Evolutionary conservation across 2,888 invertebrate species (phyloP).

Genomic region (Selenia dentaria): DNA sequence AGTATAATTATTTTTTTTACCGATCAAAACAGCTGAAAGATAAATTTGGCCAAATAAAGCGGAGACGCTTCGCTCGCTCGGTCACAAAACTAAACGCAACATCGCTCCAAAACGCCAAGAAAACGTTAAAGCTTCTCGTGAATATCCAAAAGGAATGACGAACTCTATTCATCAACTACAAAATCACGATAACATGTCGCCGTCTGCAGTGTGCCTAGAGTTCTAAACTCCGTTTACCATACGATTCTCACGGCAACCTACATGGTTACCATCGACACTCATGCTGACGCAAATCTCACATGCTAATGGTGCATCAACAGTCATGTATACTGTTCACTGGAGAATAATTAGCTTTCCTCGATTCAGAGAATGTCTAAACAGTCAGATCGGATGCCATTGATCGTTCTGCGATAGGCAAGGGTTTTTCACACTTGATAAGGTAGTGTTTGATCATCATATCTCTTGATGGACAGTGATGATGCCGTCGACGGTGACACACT

Average conservation of each 20-base stretch:
- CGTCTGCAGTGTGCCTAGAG: conserved; percentile 4
- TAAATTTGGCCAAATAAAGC: too few species aligned
- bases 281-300: conserved; percentile 10
- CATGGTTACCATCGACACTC: conserved; percentile 2
- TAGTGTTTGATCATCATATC: too few species aligned
- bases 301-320: conserved; percentile 30
- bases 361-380: conserved; percentile 21
- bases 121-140: not conserved
- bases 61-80: too few species aligned
- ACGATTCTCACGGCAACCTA: conserved; percentile 21
- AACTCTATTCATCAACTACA: not conserved
- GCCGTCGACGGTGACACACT: too few species aligned
- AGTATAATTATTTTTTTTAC: too few species aligned
- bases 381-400: conserved; percentile 18
- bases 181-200: conserved; percentile 2
- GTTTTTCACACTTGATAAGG: too few species aligned
- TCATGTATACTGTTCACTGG: conserved; percentile 29
- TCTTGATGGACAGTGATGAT: too few species aligned
- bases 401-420: conserved; percentile 1
- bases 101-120: too few species aligned
- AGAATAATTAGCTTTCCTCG: conserved; percentile 32
- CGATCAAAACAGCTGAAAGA: too few species aligned
- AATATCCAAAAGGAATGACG: too few species aligned
- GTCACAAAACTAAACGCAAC: too few species aligned
- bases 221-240: conserved; percentile 18